These are phyloP conservation scores for Neuroscelio doddi DNA, from an alignment of 2,888 invertebrate genomes.

Conservation along the genomic window DNA sequence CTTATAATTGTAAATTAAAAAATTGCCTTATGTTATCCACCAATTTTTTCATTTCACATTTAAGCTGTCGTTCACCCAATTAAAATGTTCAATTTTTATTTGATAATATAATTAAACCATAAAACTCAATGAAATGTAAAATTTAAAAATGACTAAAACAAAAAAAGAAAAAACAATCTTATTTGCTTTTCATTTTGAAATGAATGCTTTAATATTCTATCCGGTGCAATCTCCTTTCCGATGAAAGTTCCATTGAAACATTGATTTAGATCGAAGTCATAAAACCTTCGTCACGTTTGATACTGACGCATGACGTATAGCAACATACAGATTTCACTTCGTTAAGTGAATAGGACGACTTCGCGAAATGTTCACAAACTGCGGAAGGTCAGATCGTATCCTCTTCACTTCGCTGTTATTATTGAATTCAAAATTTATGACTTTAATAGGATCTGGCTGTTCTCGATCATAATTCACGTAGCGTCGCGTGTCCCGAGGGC, in stretches of 20 bases:
- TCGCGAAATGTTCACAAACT: conserved; percentile 45
- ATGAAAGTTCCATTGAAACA: conserved; percentile 24
- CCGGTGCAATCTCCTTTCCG: no score
- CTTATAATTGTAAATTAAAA: no score
- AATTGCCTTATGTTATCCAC: no score
- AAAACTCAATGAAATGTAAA: no score
- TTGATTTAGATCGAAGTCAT: conserved; percentile 38
- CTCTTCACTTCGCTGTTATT: conserved; percentile 60
- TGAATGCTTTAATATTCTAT: no score
- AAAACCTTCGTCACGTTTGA: conserved; percentile 45
- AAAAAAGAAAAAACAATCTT: no score
- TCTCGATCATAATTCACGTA: conserved; percentile 65
- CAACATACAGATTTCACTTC: conserved; percentile 41
- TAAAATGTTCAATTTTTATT: no score
- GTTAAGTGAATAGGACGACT: conserved; percentile 46
- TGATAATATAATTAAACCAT: no score
- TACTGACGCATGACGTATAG: conserved; percentile 44
- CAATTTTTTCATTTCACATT: no score
- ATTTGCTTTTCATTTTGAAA: no score
- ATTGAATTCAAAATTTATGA: conserved; percentile 70
- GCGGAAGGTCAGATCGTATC: conserved; percentile 44
- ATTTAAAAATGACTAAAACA: no score
- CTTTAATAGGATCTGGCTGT: conserved; percentile 68
- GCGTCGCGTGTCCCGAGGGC: conserved; percentile 59
- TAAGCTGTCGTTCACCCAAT: no score